Evolutionary conservation across 2,113 vertebrate genomes (phyloP).

Genomic region (Grus americana): DNA sequence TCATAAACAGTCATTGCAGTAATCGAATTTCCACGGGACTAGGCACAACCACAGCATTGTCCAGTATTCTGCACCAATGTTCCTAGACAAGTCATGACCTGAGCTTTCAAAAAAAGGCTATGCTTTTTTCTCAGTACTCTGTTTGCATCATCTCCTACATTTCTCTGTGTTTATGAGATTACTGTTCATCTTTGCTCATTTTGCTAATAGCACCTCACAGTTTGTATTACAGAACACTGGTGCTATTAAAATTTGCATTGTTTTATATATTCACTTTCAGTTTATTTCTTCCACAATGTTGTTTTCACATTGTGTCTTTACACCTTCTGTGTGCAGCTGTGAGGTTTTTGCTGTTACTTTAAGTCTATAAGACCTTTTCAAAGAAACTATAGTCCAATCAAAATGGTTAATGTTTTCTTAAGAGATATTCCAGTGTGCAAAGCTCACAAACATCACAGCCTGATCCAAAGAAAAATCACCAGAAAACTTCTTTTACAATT

Average conservation of each 20-base stretch:
- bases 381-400: neutral
- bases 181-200: neutral
- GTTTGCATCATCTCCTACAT: neutral
- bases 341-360: neutral
- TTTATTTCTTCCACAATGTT: neutral
- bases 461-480: neutral
- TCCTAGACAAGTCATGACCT: neutral
- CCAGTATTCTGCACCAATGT: neutral
- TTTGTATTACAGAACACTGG: neutral
- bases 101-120: neutral
- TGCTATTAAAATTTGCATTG: neutral
- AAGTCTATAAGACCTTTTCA: neutral
- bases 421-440: neutral
- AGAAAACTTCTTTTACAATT: neutral
- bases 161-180: neutral
- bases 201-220: slow-evolving; percentile 11
- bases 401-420: neutral
- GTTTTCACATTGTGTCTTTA: neutral
- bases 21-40: neutral
- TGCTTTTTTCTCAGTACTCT: neutral
- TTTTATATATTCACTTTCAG: neutral
- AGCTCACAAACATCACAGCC: neutral
- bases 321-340: neutral
- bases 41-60: neutral
- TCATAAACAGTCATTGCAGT: neutral